These are phyloP conservation scores for Whitmania pigra DNA, from an alignment of 1,140 invertebrate genomes.

Conservation along the genomic window DNA sequence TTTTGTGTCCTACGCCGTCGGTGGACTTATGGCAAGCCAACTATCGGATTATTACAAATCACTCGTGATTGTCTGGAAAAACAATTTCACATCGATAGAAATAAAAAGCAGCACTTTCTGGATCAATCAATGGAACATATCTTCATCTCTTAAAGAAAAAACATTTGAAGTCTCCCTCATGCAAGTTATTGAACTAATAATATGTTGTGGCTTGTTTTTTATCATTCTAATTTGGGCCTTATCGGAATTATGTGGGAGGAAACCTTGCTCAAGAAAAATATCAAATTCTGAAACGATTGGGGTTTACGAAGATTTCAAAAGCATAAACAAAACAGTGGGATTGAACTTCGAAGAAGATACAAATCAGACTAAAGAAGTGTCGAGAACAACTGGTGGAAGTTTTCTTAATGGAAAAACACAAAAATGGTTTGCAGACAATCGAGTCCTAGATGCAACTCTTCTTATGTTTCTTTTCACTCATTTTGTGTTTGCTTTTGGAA, in stretches of 20 bases:
- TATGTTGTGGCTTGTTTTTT: not conserved
- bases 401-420: not conserved
- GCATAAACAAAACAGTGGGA: not conserved
- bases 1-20: not conserved
- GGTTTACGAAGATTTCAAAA: not conserved
- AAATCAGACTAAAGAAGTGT: not conserved
- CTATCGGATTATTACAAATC: not conserved
- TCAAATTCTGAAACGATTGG: not conserved
- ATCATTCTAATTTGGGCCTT: not conserved
- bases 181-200: not conserved
- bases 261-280: not conserved
- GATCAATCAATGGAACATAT: not conserved
- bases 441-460: not conserved
- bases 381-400: not conserved
- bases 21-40: not conserved
- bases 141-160: not conserved
- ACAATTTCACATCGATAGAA: not conserved
- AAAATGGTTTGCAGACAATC: not conserved
- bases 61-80: not conserved
- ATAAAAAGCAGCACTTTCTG: not conserved
- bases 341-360: not conserved
- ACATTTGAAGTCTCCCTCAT: not conserved
- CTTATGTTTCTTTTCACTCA: constrained; percentile 9
- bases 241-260: not conserved
- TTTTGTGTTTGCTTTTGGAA: constrained; percentile 12